Evolutionary conservation across 2,888 invertebrate species (phyloP).

Genomic region (Cinara cedri): DNA sequence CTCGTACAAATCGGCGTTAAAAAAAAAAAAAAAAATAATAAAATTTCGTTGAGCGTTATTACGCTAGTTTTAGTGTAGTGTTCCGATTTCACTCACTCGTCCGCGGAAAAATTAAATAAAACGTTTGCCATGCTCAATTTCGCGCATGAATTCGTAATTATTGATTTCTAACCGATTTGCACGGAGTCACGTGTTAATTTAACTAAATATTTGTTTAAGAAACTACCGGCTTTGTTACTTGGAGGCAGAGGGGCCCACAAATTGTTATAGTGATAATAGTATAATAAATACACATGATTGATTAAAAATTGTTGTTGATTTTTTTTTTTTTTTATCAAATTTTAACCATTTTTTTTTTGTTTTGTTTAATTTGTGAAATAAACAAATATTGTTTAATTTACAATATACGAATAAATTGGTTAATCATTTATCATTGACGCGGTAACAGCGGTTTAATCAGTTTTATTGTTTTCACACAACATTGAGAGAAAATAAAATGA

Average conservation of each 20-base stretch:
- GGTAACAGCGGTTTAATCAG: slow-evolving; percentile 52
- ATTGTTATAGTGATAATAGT: slow-evolving; percentile 55
- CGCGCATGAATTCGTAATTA: too few species aligned
- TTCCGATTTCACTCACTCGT: neutral
- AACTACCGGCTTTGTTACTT: slow-evolving; percentile 62
- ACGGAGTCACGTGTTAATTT: slow-evolving; percentile 39
- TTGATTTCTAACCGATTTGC: slow-evolving; percentile 47
- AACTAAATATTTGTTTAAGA: slow-evolving; percentile 58
- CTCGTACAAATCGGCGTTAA: slow-evolving; percentile 43
- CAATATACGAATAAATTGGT: slow-evolving; percentile 38
- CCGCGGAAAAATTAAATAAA: neutral
- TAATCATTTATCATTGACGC: slow-evolving; percentile 52
- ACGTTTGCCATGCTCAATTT: too few species aligned
- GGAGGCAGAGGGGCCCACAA: slow-evolving; percentile 63
- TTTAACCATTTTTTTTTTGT: slow-evolving; percentile 35
- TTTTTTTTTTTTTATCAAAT: slow-evolving; percentile 31
- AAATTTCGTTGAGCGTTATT: neutral
- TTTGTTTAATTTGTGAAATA: slow-evolving; percentile 50
- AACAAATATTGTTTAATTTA: slow-evolving; percentile 53
- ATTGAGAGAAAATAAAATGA: slow-evolving; percentile 41
- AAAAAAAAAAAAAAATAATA: neutral
- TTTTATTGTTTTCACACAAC: slow-evolving; percentile 57
- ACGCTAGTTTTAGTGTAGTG: neutral
- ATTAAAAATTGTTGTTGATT: slow-evolving; percentile 45
- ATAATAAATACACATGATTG: slow-evolving; percentile 52